Evolutionary conservation across 2,888 invertebrate genomes (phyloP), one percentile per base, ranked within the genome.

Genomic region (Ophion slaviceki): DNA sequence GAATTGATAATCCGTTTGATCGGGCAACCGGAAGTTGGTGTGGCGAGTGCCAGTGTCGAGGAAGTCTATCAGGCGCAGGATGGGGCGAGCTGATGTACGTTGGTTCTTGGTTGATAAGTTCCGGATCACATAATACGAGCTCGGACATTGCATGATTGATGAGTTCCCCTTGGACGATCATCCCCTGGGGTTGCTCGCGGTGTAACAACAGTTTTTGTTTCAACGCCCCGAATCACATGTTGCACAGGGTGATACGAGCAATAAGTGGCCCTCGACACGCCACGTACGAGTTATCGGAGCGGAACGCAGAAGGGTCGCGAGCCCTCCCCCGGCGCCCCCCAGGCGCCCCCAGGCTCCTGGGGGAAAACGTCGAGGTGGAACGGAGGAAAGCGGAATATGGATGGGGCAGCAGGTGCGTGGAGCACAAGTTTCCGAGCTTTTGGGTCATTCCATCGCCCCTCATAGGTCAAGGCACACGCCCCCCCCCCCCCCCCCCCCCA

Each of bases 391-490:
- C 17, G 2, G 11, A 78, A 36, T 61, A 79, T 62, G 72, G 24
- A 67, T 78, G 72, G 75, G 59, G 66, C 57, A 66, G 71, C 87
- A 87, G 87, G 85, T 87, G 85, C 85, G 83, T 85, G 71, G 45
- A 62, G 72, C 67, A 75, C 71, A 85, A 87, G 83, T 87, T 87
- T 82, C 64, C 61, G 77, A 75, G 84, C 84, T 79, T 72, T 80
- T 84, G 77, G 87, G 84, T 87, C 87, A 86, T 86, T 86, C 82
- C 82, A 84, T 86, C 82, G 80, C 82, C 70, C 77, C 79, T 86
- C 86, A 86, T 84, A 87, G 87, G 87, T 87, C 84, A 87, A 82
- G 82, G 82, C 86, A 86, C 87, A 87, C 81, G 74, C 20, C 64
- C 74, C 81, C 85, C 67, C 24, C 77, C 81, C 20, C 64, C n/a